phyloP scores from a whole-genome alignment of 2,888 invertebrate genomes.

The Ecliptopera silaceata region DNA sequence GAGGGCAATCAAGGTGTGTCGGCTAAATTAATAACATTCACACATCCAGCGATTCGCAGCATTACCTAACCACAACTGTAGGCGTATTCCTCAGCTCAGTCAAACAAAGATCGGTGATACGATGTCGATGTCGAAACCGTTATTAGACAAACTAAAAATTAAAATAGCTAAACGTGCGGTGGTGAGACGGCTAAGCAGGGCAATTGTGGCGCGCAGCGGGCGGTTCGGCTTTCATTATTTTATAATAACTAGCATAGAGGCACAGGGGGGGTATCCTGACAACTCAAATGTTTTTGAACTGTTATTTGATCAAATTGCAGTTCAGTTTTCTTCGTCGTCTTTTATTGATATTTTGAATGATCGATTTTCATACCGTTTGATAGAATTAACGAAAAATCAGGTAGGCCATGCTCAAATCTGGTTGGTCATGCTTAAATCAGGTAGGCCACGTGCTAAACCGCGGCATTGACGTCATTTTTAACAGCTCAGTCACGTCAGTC shows the following conservation, averaged over 20 bases:
- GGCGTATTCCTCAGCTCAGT: slow-evolving; percentile 50
- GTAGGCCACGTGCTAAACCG: no score
- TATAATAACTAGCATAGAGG: slow-evolving; percentile 79
- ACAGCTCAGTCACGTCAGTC: no score
- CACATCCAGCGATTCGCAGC: slow-evolving; percentile 25
- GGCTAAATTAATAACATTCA: slow-evolving; percentile 34
- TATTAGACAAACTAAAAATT: slow-evolving; percentile 82
- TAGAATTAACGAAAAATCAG: no score
- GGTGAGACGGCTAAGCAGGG: slow-evolving; percentile 77
- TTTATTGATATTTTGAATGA: no score
- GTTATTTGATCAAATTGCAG: no score
- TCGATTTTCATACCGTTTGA: no score
- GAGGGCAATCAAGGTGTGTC: slow-evolving; percentile 50
- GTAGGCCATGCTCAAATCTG: no score
- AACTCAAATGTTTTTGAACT: no score
- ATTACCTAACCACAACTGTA: slow-evolving; percentile 40
- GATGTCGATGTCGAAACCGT: slow-evolving; percentile 73
- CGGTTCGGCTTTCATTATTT: slow-evolving; percentile 80
- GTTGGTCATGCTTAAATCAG: no score
- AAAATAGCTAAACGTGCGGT: slow-evolving; percentile 80
- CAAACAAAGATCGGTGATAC: slow-evolving; percentile 62
- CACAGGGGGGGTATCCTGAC: no score
- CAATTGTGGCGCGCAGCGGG: slow-evolving; percentile 81
- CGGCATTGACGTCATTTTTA: no score
- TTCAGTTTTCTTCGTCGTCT: no score